phyloP scores from a whole-genome alignment of 2,888 invertebrate species.

The Agrochola lychnidis region DNA sequence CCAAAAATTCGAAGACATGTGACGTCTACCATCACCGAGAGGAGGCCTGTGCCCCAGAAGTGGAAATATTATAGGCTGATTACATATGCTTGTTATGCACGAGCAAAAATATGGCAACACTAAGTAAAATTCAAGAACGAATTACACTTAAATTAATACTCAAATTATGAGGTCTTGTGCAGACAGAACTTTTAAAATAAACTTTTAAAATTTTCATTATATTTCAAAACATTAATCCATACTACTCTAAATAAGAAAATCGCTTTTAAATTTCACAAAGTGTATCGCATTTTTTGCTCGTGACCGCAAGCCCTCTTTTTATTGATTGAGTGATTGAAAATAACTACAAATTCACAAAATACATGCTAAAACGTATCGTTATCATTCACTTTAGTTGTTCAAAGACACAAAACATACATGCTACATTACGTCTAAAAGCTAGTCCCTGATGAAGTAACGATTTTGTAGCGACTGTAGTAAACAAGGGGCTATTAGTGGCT shows the following conservation, averaged over 20 bases:
- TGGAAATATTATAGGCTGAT: no score
- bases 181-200: neutral
- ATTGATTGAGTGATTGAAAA: neutral
- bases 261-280: neutral
- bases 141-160: neutral
- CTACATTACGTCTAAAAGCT: slow-evolving; percentile 7
- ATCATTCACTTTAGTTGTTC: neutral
- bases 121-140: neutral
- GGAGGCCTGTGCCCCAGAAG: no score
- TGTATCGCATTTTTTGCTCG: neutral
- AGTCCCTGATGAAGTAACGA: slow-evolving; percentile 26
- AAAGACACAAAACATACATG: neutral
- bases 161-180: neutral
- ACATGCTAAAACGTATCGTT: neutral
- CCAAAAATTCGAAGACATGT: no score
- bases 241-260: neutral
- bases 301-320: neutral
- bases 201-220: neutral
- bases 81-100: no score
- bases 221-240: neutral
- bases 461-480: slow-evolving; percentile 29
- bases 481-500: slow-evolving; percentile 35
- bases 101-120: neutral
- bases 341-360: neutral
- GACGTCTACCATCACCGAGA: no score